These are phyloP conservation scores for Lymantria monacha DNA, from an alignment of 2,888 invertebrate species.

Conservation along the genomic window DNA sequence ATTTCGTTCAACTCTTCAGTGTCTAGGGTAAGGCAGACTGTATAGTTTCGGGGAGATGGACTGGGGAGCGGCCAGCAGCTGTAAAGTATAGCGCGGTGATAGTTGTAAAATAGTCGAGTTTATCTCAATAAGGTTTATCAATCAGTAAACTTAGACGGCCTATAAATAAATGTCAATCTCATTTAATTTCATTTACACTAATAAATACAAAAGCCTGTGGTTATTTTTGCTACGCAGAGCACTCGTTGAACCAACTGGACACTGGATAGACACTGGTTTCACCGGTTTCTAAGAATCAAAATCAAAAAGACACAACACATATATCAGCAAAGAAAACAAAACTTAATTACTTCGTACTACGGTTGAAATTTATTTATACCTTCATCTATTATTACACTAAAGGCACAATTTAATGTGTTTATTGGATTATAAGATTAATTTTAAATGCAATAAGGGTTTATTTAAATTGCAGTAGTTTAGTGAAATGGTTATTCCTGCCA, in stretches of 20 bases:
- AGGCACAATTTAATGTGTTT: background rate
- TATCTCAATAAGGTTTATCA: too few relatives aligned
- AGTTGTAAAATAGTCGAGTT: too few relatives aligned
- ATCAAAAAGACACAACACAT: conserved; percentile 32
- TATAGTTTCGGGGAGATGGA: too few relatives aligned
- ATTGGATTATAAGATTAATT: conserved; percentile 33
- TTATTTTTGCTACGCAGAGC: conserved; percentile 66
- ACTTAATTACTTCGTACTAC: conserved; percentile 16
- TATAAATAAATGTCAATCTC: too few relatives aligned
- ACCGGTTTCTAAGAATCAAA: conserved; percentile 52
- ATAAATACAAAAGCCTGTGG: conserved; percentile 45
- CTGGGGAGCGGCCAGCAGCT: too few relatives aligned
- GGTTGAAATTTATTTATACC: conserved; percentile 1
- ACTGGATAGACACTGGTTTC: conserved; percentile 63
- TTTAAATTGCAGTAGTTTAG: conserved; percentile 26
- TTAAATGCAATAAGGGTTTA: conserved; percentile 23
- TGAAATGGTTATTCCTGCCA: background rate
- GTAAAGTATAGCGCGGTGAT: too few relatives aligned
- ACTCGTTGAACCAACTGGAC: conserved; percentile 46
- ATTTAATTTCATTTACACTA: conserved; percentile 11
- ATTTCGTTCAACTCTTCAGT: too few relatives aligned
- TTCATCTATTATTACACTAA: conserved; percentile 1
- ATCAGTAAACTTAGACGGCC: too few relatives aligned
- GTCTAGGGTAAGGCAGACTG: too few relatives aligned
- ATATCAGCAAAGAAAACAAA: conserved; percentile 14